Evolutionary conservation across 2,888 invertebrate species (phyloP).

Genomic region (Hypolimnas misippus): DNA sequence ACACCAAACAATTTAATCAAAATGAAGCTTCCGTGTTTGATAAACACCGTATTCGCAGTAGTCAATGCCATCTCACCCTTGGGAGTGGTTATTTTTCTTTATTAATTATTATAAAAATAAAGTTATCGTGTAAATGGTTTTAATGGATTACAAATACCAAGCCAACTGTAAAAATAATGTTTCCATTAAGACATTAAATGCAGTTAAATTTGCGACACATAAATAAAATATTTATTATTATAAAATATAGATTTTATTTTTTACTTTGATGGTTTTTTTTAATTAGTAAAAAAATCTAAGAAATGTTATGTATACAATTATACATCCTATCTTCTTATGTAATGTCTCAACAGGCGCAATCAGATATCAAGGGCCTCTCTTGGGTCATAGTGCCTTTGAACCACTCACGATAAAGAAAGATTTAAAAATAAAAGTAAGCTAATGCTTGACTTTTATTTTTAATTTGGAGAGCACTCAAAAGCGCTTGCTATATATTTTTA

Average conservation of each 20-base stretch:
- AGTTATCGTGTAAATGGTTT: neutral
- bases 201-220: no score
- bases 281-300: no score
- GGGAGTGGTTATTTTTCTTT: constrained; percentile 15
- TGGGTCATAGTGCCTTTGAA: neutral
- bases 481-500: no score
- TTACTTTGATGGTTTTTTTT: no score
- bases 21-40: constrained; percentile 36
- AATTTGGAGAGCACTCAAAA: no score
- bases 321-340: no score
- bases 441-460: no score
- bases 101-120: neutral
- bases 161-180: neutral
- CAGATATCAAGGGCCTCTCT: neutral
- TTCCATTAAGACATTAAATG: no score
- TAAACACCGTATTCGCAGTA: constrained; percentile 30
- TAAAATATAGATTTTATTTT: no score
- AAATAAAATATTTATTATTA: no score
- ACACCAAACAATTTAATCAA: constrained; percentile 35
- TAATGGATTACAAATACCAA: neutral
- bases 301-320: no score
- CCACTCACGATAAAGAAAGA: neutral
- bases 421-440: no score
- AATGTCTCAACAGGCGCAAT: neutral
- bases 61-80: constrained; percentile 26